These are phyloP conservation scores for Leuciscus waleckii DNA, from an alignment of 2,797 vertebrate genomes.

Conservation along the genomic window DNA sequence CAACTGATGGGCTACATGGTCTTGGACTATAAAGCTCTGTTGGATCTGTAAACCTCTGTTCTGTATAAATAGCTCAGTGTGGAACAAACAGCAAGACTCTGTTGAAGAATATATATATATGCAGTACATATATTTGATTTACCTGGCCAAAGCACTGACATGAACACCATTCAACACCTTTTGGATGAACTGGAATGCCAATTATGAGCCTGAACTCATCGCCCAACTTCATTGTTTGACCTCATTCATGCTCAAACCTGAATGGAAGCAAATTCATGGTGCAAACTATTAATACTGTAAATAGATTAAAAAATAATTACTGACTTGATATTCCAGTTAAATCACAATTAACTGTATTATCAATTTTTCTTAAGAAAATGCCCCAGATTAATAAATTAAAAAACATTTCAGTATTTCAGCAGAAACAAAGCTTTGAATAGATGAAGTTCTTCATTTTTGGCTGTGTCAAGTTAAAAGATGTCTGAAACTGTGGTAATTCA, in stretches of 20 bases:
- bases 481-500: background rate
- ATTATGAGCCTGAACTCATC: background rate
- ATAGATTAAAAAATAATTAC: background rate
- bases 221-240: background rate
- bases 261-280: background rate
- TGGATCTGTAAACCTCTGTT: slow-evolving; percentile 49
- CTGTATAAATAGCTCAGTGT: slow-evolving; percentile 51
- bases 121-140: background rate
- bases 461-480: background rate
- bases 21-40: slow-evolving; percentile 3
- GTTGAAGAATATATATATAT: slow-evolving; percentile 2
- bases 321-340: background rate
- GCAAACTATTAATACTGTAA: background rate
- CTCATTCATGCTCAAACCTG: background rate
- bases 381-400: background rate
- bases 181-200: background rate
- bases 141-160: background rate
- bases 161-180: background rate
- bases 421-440: background rate
- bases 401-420: background rate
- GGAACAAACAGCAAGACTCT: slow-evolving; percentile 29
- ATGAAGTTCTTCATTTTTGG: background rate
- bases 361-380: background rate
- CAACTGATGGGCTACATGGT: background rate
- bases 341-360: background rate